Base-by-base conservation (phyloP, 2,888 invertebrate genomes). In the Phengaris arion region DNA sequence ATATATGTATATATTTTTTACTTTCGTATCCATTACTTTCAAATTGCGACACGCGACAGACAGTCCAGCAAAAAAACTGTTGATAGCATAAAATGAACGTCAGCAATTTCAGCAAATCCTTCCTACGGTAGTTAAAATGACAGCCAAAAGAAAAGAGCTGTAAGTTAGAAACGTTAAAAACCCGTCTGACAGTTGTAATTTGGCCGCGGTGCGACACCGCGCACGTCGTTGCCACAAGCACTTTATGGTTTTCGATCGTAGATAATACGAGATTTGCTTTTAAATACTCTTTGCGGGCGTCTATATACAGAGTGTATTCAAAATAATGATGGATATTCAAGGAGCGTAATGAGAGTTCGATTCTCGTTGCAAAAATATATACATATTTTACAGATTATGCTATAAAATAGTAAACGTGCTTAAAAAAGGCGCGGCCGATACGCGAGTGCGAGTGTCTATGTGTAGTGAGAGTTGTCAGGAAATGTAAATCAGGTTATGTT, bases 151-250 rank as follows among this genome's bases (percentile, higher is more conserved):
- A 69, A 55, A 15, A 75, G 68, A 75, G 68, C 55, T 45, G 15
- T 74, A 69, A 55, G 46, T 15, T 48, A 15, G 22, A 74, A 74
- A 68, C 15, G 45, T 8, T 55, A 75, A 57, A 75, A 68, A 70
- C 55, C 54, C 74, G 57, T 76, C 76, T 78, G 74, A 72, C 75
- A 35, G 64, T 76, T 76, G 59, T 76, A 85, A 89, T 91, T 90
- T 89, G 90, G 90, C 86, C 85, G 85, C 85, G 85, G 87, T 35
- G 35, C 4, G 3, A 2, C 35, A 35, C 4, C 35, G 35, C 35
- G 35, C 35, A 91, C 91, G 91, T 90, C 85, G 84, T 80, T 82
- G 79, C 80, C 83, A 81, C 82, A 81, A 85, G 78, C 86, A 83
- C 52, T 88, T 90, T 89, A 88, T 86, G 87, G 81, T 82, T 81